A percentile compares a stretch with the other conserved stretches of the same genome.
phyloP scores from a whole-genome alignment of 2,113 vertebrate genomes.

The Puffinus mauretanicus region DNA sequence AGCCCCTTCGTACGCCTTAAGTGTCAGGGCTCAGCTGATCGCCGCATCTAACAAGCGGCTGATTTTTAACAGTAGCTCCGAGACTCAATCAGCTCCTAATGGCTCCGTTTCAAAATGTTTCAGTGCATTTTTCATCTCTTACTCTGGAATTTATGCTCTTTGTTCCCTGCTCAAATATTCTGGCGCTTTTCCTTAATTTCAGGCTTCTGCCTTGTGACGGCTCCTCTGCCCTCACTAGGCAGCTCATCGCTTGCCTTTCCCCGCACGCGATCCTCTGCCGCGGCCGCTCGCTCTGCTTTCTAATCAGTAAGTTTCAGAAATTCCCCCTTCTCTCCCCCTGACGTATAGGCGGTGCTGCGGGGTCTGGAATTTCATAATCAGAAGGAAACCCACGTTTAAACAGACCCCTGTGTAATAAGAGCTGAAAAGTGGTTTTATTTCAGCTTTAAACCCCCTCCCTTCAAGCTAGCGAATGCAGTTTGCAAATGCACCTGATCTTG shows the following conservation, averaged over 20 bases:
- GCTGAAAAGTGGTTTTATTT: not conserved
- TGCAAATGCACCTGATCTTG: not conserved
- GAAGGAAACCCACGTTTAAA: not conserved
- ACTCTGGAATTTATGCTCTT: constrained; percentile 64
- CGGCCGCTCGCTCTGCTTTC: constrained; percentile 11
- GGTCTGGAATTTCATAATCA: not conserved
- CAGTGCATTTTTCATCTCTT: constrained; percentile 61
- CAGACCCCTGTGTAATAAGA: not conserved
- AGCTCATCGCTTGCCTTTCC: constrained; percentile 31
- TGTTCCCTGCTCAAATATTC: constrained; percentile 65
- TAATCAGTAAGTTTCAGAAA: constrained; percentile 27
- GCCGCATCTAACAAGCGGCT: constrained; percentile 75
- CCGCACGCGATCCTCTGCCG: not conserved
- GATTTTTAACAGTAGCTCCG: constrained; percentile 70
- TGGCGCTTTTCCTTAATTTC: constrained; percentile 63
- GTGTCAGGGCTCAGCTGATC: constrained; percentile 77
- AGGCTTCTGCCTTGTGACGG: constrained; percentile 35
- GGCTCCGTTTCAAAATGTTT: constrained; percentile 61
- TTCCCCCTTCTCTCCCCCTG: not conserved
- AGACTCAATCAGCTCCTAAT: constrained; percentile 72
- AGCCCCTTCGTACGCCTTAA: constrained; percentile 65
- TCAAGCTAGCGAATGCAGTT: not conserved
- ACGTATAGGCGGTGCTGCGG: not conserved
- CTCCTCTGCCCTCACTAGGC: constrained; percentile 28
- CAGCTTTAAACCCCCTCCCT: not conserved